Evolutionary conservation across 1,140 invertebrate genomes (phyloP).

Genomic region (Tetranychus urticae): DNA sequence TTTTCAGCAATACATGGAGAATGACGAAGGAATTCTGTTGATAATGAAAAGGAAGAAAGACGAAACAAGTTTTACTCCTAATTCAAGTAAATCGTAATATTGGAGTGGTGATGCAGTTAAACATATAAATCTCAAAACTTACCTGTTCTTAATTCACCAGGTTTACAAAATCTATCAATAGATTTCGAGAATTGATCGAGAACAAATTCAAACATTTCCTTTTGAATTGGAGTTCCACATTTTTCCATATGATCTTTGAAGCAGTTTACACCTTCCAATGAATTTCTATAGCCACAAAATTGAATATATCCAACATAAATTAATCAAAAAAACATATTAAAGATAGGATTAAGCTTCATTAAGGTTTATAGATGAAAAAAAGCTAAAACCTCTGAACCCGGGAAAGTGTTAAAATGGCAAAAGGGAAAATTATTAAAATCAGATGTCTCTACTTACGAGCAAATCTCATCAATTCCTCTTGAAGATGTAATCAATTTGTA

Average conservation of each 20-base stretch:
- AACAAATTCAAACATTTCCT: conserved; percentile 14
- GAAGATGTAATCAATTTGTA: conserved; percentile 9
- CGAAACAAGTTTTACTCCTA: background rate
- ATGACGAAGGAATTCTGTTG: conserved; percentile 6
- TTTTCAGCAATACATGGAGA: conserved; percentile 11
- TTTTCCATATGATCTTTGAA: conserved; percentile 13
- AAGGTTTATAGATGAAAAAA: background rate
- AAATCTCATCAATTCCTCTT: conserved; percentile 12
- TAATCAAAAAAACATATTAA: background rate
- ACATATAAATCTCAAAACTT: background rate
- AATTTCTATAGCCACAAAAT: background rate
- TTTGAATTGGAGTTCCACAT: conserved; percentile 16
- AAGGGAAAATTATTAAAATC: too few relatives aligned
- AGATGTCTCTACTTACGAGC: conserved; percentile 11
- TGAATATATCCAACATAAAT: background rate
- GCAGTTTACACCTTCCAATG: conserved; percentile 10
- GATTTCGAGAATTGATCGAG: conserved; percentile 12
- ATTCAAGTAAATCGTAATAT: background rate
- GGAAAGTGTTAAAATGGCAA: too few relatives aligned
- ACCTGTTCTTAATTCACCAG: conserved; percentile 1
- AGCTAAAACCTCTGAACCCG: background rate
- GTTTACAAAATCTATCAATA: conserved; percentile 13
- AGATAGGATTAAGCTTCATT: background rate
- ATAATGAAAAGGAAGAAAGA: background rate
- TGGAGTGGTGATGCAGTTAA: too few relatives aligned